Conservation (phyloP, 2,797 vertebrate genomes). For the Poliocrania exsul region DNA sequence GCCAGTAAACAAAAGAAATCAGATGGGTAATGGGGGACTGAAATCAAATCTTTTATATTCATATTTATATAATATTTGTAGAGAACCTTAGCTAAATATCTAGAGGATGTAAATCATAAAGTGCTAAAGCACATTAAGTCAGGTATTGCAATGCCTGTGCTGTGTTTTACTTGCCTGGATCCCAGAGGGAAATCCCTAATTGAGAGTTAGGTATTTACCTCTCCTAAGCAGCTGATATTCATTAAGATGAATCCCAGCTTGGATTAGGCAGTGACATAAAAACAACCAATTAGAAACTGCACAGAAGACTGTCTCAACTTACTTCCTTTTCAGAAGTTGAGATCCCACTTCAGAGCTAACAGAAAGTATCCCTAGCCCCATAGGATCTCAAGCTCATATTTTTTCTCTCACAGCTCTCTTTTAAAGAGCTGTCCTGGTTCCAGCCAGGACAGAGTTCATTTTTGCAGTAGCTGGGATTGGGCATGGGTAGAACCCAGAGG, state of each 20-base stretch:
- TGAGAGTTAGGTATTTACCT: not conserved
- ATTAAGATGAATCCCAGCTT: not conserved
- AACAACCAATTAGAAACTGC: not conserved
- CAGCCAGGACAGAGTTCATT: not conserved
- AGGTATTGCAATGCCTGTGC: not conserved
- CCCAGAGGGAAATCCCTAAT: not conserved
- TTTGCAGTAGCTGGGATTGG: not conserved
- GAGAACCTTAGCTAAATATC: not conserved
- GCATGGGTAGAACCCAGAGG: not conserved
- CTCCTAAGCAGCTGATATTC: not conserved
- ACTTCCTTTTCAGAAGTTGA: not conserved
- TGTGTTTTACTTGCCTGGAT: not conserved
- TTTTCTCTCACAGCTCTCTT: not conserved
- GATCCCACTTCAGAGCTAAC: not conserved
- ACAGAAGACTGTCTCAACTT: not conserved
- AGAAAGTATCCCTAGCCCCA: not conserved
- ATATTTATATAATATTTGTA: not conserved
- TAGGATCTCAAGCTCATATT: not conserved
- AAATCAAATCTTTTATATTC: not conserved
- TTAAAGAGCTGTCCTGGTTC: not conserved
- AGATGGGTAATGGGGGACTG: accelerated
- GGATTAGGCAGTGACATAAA: not conserved
- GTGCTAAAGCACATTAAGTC: not conserved
- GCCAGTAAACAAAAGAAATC: not conserved
- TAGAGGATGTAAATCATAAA: not conserved